A percentile compares a stretch with the other conserved stretches of the same genome.
phyloP scores from a whole-genome alignment of 92 coral and sea anemone genomes.

The Zoanthus gigantus region DNA sequence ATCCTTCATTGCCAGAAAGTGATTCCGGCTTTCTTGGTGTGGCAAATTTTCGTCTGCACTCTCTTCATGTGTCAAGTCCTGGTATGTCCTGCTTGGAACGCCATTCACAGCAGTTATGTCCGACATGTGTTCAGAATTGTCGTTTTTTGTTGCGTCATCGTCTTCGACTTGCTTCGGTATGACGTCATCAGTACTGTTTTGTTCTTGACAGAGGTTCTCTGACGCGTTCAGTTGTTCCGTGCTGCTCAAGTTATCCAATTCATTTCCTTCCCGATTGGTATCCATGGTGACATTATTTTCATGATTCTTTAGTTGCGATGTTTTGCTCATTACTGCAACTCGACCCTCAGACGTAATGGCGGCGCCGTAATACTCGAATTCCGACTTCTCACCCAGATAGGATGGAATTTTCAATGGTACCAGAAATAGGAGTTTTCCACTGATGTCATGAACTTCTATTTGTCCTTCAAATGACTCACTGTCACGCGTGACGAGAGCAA shows the following conservation, averaged over 20 bases:
- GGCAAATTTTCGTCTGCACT: background rate
- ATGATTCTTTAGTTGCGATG: background rate
- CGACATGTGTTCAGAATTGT: background rate
- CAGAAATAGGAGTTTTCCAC: conserved; percentile 30
- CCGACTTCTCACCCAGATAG: background rate
- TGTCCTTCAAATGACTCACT: conserved; percentile 19
- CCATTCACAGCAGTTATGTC: background rate
- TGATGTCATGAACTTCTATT: conserved; percentile 25
- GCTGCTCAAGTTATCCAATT: conserved; percentile 18
- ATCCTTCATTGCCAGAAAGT: background rate
- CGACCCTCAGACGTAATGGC: conserved; percentile 41
- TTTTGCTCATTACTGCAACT: conserved; percentile 30
- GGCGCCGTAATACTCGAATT: conserved; percentile 31
- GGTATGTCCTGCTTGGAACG: background rate
- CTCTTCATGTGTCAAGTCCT: background rate
- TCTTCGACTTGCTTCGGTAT: background rate
- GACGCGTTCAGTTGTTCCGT: conserved; percentile 16
- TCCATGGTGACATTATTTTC: background rate
- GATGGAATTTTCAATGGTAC: conserved; percentile 29
- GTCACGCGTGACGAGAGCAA: conserved; percentile 43
- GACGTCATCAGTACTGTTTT: background rate
- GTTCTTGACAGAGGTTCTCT: background rate
- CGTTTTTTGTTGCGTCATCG: background rate
- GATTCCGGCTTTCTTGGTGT: background rate
- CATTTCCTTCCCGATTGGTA: background rate